Evolutionary conservation across 1,140 invertebrate species (phyloP), one percentile per base, ranked within the genome.

Genomic region (Samia ricini): DNA sequence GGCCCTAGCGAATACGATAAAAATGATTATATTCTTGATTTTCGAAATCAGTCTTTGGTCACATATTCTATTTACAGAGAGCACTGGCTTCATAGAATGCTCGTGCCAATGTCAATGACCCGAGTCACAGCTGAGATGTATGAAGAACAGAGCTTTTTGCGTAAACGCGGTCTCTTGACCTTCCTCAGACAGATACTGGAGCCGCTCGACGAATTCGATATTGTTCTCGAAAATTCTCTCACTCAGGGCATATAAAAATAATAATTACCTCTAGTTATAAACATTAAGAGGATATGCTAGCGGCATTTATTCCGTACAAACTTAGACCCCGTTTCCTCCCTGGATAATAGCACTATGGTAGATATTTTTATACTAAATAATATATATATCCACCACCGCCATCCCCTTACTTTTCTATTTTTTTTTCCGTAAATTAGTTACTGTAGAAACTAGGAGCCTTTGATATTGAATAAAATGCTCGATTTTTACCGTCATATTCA

Each of bases 121-220:
- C 94, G 96, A 55, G 94, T 97, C 0, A 98, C 98, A 0, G 83
- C 91, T 3, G 96, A 98, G 76, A 98, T 99, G 97, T 99, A 98
- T 76, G 98, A 99, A 82, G 98, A 99, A 78, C 94, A 95, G 67
- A 98, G 98, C 52, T 99, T 99, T 88, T 89, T 99, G 24, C 92
- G 98, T 59, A 97, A 97, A 79, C 92, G 94, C 52, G 94, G 94
- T 60, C 92, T 98, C 33, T 92, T 97, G 29, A 96, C 95, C 66
- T 98, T 98, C 89, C 93, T 99, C 15, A 93, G 96, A 66, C 96
- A 99, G 89, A 97, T 99, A 75, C 92, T 99, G 23, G 94, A 96
- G 66, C 97, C 97, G 4, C 92, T 99, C 7, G 95, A 97, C 76
- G 97, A 99, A 72, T 98, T 98, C 79, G 95, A 98, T 76, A 97